phyloP scores from a whole-genome alignment of 2,888 invertebrate genomes.

The Cerceris ruficornis region DNA sequence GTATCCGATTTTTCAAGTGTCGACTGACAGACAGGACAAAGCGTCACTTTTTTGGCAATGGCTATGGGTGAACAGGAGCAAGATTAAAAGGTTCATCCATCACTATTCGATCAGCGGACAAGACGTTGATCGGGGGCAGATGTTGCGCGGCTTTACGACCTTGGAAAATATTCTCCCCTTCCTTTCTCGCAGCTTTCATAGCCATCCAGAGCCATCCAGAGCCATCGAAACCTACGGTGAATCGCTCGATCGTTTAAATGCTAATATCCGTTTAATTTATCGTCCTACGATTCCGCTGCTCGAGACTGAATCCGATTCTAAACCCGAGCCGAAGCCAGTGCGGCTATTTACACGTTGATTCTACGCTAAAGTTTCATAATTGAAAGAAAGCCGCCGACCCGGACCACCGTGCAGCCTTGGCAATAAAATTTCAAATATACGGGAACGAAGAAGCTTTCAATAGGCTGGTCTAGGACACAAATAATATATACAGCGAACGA shows the following conservation, averaged over 20 bases:
- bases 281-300: conserved; percentile 66
- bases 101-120: conserved; percentile 21
- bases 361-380: conserved; percentile 69
- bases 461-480: conserved; percentile 61
- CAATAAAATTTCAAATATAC: conserved; percentile 75
- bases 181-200: conserved; percentile 24
- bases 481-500: conserved; percentile 47
- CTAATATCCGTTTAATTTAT: conserved; percentile 74
- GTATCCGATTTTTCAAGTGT: background rate
- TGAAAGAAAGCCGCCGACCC: conserved; percentile 75
- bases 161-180: conserved; percentile 1
- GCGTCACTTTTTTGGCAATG: conserved; percentile 8
- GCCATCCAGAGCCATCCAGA: conserved; percentile 29
- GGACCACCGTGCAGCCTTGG: conserved; percentile 68
- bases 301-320: conserved; percentile 20
- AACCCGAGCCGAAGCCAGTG: too few relatives aligned
- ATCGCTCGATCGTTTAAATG: conserved; percentile 72
- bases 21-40: conserved; percentile 9
- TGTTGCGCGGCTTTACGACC: conserved; percentile 18
- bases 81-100: conserved; percentile 38
- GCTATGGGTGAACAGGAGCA: conserved; percentile 10
- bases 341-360: conserved; percentile 67
- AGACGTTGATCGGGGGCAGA: conserved; percentile 24
- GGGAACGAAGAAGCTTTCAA: conserved; percentile 53
- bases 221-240: conserved; percentile 13